Percentiles rank a stretch among this genome's conserved stretches.
phyloP scores from a whole-genome alignment of 2,113 vertebrate genomes.

The Catharus fuscescens region DNA sequence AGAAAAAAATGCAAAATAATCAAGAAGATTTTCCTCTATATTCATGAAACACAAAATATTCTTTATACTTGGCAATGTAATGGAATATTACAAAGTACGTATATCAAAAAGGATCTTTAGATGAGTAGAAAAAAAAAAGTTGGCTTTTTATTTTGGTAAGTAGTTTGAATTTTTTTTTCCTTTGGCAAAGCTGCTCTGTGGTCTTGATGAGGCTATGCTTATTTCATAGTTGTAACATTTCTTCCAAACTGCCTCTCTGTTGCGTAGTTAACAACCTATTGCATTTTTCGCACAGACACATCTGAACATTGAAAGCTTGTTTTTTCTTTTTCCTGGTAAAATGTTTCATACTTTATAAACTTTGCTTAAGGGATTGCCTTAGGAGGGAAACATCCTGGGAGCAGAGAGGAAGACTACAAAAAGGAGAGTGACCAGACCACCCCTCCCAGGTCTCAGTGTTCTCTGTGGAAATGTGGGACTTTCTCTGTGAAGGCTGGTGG shows the following conservation, averaged over 20 bases:
- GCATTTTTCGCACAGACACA: rapidly evolving
- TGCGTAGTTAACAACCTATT: background rate
- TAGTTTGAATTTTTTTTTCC: background rate
- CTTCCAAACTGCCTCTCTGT: background rate
- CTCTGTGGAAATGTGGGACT: background rate
- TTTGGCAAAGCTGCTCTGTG: background rate
- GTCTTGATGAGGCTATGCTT: background rate
- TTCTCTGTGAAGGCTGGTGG: background rate
- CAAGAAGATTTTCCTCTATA: background rate
- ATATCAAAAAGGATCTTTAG: background rate
- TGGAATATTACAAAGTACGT: background rate
- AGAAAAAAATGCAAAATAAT: background rate
- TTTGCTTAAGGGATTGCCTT: background rate
- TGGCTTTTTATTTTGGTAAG: background rate
- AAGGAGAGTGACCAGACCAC: background rate
- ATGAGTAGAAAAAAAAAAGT: background rate
- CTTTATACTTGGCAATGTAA: background rate
- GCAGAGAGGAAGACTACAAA: background rate
- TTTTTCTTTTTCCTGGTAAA: background rate
- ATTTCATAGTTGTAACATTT: background rate
- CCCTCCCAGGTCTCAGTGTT: background rate
- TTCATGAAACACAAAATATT: background rate
- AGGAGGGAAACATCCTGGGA: background rate
- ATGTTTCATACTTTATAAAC: background rate
- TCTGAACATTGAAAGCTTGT: background rate